Evolutionary conservation across 2,888 invertebrate species (phyloP).

Genomic region (Timema podura): DNA sequence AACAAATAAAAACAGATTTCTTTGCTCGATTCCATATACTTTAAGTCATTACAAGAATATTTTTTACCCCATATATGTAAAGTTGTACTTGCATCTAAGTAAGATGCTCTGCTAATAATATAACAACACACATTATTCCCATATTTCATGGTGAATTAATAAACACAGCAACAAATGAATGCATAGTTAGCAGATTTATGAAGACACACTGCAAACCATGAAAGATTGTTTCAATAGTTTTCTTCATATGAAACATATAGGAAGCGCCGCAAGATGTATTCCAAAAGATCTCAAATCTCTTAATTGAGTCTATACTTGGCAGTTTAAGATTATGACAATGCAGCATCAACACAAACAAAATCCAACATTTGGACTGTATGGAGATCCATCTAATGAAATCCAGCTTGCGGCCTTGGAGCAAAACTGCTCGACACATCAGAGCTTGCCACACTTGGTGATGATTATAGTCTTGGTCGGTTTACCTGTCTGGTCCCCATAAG

Average conservation of each 20-base stretch:
- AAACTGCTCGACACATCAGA: slow-evolving; percentile 45
- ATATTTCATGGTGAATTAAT: too few relatives aligned
- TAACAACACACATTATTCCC: too few relatives aligned
- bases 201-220: slow-evolving; percentile 1
- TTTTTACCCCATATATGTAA: slow-evolving; percentile 22
- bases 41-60: slow-evolving; percentile 28
- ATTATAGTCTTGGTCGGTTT: slow-evolving; percentile 71
- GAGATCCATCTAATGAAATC: too few relatives aligned
- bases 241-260: background rate
- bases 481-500: slow-evolving; percentile 71
- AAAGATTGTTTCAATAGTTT: background rate
- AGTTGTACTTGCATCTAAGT: slow-evolving; percentile 26
- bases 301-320: too few relatives aligned
- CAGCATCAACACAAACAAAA: background rate
- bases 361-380: too few relatives aligned
- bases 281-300: background rate
- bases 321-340: background rate
- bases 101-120: slow-evolving; percentile 24
- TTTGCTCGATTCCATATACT: slow-evolving; percentile 19
- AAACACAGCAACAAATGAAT: too few relatives aligned
- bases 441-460: slow-evolving; percentile 71
- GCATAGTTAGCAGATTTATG: background rate
- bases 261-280: slow-evolving; percentile 1
- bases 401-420: background rate
- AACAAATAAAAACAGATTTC: slow-evolving; percentile 22